These are phyloP conservation scores for Eucidaris tribuloides DNA, from an alignment of 35 echinoderm and acorn worm species.

Conservation along the genomic window DNA sequence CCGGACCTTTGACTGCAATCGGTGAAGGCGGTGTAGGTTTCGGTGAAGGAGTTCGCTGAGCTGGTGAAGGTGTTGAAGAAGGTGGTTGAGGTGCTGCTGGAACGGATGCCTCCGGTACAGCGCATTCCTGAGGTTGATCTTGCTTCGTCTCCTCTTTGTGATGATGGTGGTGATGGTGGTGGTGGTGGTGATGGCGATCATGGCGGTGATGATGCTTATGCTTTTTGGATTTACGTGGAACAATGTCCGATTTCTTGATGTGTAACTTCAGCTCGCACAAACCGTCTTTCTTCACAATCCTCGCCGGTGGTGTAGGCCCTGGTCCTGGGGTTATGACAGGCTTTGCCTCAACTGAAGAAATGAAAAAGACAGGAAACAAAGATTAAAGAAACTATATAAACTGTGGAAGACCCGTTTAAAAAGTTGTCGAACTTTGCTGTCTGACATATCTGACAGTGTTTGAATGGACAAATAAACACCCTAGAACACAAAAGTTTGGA, in stretches of 20 bases:
- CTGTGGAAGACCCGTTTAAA: no score
- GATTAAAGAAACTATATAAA: no score
- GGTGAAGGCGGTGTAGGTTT: not conserved
- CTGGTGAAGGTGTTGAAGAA: not conserved
- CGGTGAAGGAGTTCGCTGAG: not conserved
- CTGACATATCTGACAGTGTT: no score
- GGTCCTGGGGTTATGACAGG: not conserved
- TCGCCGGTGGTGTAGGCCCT: conserved; percentile 31
- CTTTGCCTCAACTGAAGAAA: conserved; percentile 24
- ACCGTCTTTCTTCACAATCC: conserved; percentile 96
- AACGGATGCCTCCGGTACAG: no score
- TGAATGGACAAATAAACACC: no score
- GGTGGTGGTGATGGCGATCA: conserved; percentile 61
- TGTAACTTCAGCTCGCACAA: conserved; percentile 74
- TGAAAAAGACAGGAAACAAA: no score
- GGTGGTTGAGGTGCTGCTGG: not conserved
- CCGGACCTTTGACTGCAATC: not conserved
- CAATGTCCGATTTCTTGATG: conserved; percentile 80
- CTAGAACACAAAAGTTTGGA: no score
- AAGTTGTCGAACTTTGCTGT: no score
- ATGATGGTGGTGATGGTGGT: conserved; percentile 33
- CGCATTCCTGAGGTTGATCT: not conserved
- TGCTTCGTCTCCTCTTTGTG: conserved; percentile 15
- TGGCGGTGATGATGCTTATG: conserved; percentile 87
- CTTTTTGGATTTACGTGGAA: conserved; percentile 72